These are phyloP conservation scores for Bovichtus diacanthus DNA, from an alignment of 2,797 vertebrate species.

Conservation along the genomic window DNA sequence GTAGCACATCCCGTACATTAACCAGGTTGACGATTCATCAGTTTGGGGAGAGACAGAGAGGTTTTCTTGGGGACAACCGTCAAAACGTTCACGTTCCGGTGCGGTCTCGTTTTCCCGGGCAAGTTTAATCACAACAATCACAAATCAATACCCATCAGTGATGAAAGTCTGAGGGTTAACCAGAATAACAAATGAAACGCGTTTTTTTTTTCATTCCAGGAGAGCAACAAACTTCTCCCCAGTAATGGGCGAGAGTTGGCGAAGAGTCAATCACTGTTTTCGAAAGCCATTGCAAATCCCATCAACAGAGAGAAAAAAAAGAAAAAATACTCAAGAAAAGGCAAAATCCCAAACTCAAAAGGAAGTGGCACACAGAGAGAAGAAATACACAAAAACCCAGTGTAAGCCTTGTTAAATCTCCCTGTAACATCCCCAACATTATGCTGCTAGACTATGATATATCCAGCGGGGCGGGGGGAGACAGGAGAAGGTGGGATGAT, in stretches of 20 bases:
- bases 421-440: conserved; percentile 67
- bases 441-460: conserved; percentile 62
- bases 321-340: conserved; percentile 60
- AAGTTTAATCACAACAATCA: conserved; percentile 48
- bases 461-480: conserved; percentile 47
- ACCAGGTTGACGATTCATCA: conserved; percentile 17
- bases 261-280: conserved; percentile 68
- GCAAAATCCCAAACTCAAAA: conserved; percentile 70
- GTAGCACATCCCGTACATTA: conserved; percentile 11
- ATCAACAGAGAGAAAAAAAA: conserved; percentile 61
- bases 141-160: conserved; percentile 54
- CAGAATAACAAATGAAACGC: conserved; percentile 44
- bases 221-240: conserved; percentile 49
- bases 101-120: conserved; percentile 13
- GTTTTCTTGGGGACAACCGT: background rate
- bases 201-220: conserved; percentile 63
- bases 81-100: conserved; percentile 14
- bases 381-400: conserved; percentile 66
- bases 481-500: conserved; percentile 44
- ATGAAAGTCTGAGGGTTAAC: conserved; percentile 38
- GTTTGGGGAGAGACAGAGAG: background rate
- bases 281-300: conserved; percentile 70
- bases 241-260: conserved; percentile 62
- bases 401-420: conserved; percentile 77
- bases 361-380: conserved; percentile 53